phyloP scores from a whole-genome alignment of 2,113 vertebrate species.

The Brachionichthys hirsutus region DNA sequence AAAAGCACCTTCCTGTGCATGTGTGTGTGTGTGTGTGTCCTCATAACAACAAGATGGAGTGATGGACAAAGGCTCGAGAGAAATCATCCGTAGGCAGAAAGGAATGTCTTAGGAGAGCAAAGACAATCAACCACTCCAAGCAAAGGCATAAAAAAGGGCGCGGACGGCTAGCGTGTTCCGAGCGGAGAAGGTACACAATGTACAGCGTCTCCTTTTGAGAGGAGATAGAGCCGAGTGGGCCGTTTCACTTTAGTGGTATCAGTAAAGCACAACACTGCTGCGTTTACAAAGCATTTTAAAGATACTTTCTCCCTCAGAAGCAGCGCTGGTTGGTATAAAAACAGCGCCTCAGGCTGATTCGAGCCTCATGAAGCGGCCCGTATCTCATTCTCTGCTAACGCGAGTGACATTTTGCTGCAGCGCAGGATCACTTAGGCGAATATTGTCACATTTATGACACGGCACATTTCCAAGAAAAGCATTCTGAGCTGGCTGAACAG shows the following conservation, averaged over 20 bases:
- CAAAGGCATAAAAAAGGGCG: slow-evolving; percentile 19
- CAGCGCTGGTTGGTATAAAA: not conserved
- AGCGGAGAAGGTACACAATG: slow-evolving; percentile 6
- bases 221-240: slow-evolving; percentile 10
- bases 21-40: slow-evolving; percentile 5
- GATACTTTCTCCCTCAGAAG: slow-evolving; percentile 8
- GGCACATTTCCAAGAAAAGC: not conserved
- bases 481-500: too few species aligned
- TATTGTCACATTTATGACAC: not conserved
- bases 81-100: slow-evolving; percentile 30
- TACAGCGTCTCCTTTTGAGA: slow-evolving; percentile 5
- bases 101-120: slow-evolving; percentile 14
- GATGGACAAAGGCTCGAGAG: slow-evolving; percentile 29
- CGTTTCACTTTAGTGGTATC: slow-evolving; percentile 11
- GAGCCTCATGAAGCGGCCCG: slow-evolving; percentile 1
- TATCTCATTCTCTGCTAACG: not conserved
- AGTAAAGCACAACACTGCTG: slow-evolving; percentile 7
- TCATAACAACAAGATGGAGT: slow-evolving; percentile 25
- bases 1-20: slow-evolving; percentile 13
- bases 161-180: not conserved
- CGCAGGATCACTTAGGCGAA: not conserved
- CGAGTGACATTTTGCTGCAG: slow-evolving; percentile 8
- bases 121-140: slow-evolving; percentile 23
- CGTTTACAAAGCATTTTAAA: slow-evolving; percentile 5
- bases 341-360: slow-evolving; percentile 3